A percentile compares a stretch with the other conserved stretches of the same genome.
Conservation (phyloP, 2,797 vertebrate genomes). For the Loris lydekkerianus region DNA sequence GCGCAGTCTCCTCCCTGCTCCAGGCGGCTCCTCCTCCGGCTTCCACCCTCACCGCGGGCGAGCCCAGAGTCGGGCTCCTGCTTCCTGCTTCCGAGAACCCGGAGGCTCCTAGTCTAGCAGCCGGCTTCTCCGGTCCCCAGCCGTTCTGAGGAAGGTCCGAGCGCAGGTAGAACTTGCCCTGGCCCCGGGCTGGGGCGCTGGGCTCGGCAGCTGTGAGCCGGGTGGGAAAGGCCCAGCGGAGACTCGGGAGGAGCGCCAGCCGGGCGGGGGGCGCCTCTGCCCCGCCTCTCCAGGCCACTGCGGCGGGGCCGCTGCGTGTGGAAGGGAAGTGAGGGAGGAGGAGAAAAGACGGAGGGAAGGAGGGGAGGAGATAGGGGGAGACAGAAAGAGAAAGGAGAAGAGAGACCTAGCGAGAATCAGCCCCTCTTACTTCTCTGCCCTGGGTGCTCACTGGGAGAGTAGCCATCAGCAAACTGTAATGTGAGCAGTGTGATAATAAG, state of each 20-base stretch:
- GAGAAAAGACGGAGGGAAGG: rapidly evolving
- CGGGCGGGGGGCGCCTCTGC: rapidly evolving
- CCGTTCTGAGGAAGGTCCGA: neutral
- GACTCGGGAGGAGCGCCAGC: neutral
- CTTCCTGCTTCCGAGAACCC: neutral
- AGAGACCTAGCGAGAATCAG: neutral
- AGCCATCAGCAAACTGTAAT: neutral
- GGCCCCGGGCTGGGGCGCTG: neutral
- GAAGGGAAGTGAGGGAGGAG: neutral
- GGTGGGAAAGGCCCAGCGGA: neutral
- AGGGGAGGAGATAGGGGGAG: rapidly evolving
- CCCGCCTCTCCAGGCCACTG: rapidly evolving
- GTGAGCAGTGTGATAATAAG: neutral
- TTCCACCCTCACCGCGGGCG: rapidly evolving
- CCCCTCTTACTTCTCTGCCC: neutral
- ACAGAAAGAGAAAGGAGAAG: neutral
- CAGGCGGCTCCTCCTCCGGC: neutral
- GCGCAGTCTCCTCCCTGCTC: neutral
- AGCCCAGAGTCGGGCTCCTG: rapidly evolving
- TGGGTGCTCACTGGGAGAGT: neutral
- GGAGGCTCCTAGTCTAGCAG: neutral
- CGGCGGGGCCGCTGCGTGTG: neutral
- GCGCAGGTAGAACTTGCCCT: neutral
- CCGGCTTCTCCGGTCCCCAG: rapidly evolving
- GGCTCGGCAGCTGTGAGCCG: neutral